Evolutionary conservation across 1,140 invertebrate genomes (phyloP).

Genomic region (Aethina tumida): DNA sequence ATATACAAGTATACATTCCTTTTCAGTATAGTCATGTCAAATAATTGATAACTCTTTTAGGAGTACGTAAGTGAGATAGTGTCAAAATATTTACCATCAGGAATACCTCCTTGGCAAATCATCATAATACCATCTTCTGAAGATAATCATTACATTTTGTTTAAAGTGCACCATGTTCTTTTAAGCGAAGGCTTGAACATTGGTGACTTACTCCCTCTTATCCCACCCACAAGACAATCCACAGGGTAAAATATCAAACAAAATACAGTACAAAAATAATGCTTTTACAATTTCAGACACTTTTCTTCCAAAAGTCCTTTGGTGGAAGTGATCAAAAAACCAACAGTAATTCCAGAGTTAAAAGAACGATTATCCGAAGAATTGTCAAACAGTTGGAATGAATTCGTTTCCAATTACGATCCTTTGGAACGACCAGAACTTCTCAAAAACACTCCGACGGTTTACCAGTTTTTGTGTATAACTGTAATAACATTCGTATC

Average conservation of each 20-base stretch:
- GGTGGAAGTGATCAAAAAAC: conserved; percentile 46
- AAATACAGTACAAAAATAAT: conserved; percentile 15
- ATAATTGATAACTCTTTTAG: conserved; percentile 39
- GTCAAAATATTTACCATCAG: conserved; percentile 59
- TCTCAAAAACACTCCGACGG: conserved; percentile 46
- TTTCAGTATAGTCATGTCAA: not conserved
- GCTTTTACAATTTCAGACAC: conserved; percentile 9
- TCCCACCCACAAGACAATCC: conserved; percentile 37
- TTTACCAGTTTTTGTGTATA: conserved; percentile 49
- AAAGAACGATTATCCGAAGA: conserved; percentile 55
- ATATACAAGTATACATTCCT: conserved; percentile 50
- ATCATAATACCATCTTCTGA: conserved; percentile 55
- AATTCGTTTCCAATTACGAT: conserved; percentile 67
- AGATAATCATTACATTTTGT: conserved; percentile 58
- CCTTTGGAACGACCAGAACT: conserved; percentile 59
- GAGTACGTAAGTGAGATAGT: conserved; percentile 68
- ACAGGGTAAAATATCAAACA: conserved; percentile 16
- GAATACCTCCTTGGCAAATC: conserved; percentile 71
- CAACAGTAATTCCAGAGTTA: conserved; percentile 53
- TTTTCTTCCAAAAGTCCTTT: conserved; percentile 39
- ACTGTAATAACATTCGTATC: conserved; percentile 46
- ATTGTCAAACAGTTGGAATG: conserved; percentile 66
- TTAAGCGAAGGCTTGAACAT: conserved; percentile 58
- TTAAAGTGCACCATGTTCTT: conserved; percentile 66
- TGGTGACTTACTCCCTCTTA: conserved; percentile 61